These are phyloP conservation scores for Xestia rhomboidea DNA, from an alignment of 2,888 invertebrate genomes.

Conservation along the genomic window DNA sequence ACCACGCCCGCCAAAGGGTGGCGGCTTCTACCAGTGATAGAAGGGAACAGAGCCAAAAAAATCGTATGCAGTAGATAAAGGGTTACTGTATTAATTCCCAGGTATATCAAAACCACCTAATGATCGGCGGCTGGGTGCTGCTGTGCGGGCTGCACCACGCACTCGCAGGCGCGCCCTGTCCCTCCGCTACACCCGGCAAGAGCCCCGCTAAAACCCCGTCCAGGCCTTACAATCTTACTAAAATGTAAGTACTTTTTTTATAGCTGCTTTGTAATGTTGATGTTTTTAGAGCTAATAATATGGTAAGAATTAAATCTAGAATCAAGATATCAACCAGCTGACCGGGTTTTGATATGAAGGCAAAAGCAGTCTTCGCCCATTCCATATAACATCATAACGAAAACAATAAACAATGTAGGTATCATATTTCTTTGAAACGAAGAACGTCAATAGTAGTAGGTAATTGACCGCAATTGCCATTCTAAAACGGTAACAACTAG, in stretches of 20 bases:
- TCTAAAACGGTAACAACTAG: no score
- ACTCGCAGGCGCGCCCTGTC: slow-evolving; percentile 92
- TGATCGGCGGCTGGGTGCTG: slow-evolving; percentile 97
- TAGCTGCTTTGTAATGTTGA: neutral
- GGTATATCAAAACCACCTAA: slow-evolving; percentile 96
- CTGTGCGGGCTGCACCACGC: slow-evolving; percentile 96
- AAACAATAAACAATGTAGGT: neutral
- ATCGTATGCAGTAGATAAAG: neutral
- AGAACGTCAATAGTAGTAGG: no score
- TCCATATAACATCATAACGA: neutral
- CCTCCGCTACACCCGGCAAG: slow-evolving; percentile 80
- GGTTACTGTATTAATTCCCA: neutral
- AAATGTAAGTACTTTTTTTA: slow-evolving; percentile 79
- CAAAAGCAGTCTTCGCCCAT: neutral
- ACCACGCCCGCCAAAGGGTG: no score
- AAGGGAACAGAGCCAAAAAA: neutral
- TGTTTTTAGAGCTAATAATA: neutral
- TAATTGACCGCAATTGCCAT: no score
- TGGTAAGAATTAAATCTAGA: neutral
- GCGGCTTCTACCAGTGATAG: neutral
- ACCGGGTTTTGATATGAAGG: neutral
- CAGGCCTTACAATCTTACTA: slow-evolving; percentile 86
- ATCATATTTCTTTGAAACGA: neutral
- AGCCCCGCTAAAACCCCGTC: slow-evolving; percentile 86
- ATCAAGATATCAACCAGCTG: no score